These are phyloP conservation scores for Paracanthobrama guichenoti DNA, from an alignment of 2,113 vertebrate species.

Conservation along the genomic window DNA sequence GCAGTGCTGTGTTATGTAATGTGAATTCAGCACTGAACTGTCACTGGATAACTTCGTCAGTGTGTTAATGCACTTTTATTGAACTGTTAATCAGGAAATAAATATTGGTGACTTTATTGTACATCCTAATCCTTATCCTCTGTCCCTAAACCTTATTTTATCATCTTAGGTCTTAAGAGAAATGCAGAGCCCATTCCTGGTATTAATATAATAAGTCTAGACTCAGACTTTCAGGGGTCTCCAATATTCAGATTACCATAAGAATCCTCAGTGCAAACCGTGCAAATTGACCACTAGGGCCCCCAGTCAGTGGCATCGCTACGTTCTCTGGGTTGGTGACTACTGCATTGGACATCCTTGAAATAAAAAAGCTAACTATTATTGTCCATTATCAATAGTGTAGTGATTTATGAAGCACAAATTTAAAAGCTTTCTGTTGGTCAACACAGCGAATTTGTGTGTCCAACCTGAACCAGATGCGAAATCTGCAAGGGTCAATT, in stretches of 20 bases:
- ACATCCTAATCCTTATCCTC: neutral
- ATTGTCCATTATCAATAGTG: neutral
- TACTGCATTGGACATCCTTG: neutral
- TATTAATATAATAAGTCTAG: neutral
- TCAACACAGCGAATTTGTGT: neutral
- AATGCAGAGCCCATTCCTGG: neutral
- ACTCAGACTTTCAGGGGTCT: neutral
- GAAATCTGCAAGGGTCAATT: neutral
- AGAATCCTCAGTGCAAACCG: neutral
- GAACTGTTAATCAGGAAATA: neutral
- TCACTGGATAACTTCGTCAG: neutral
- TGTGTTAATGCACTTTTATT: neutral
- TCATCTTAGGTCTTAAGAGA: neutral
- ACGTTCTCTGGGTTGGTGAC: neutral
- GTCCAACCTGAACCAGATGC: neutral
- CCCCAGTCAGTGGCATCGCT: neutral
- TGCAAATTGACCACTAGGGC: neutral
- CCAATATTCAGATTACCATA: neutral
- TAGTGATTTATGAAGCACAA: neutral
- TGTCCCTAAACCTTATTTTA: neutral
- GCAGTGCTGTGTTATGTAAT: conserved; percentile 13
- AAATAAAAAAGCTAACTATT: neutral
- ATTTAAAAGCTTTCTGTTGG: neutral
- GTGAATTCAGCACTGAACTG: conserved; percentile 7
- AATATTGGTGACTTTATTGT: neutral